Conservation (phyloP, 2,113 vertebrate genomes). For the Pipra filicauda region DNA sequence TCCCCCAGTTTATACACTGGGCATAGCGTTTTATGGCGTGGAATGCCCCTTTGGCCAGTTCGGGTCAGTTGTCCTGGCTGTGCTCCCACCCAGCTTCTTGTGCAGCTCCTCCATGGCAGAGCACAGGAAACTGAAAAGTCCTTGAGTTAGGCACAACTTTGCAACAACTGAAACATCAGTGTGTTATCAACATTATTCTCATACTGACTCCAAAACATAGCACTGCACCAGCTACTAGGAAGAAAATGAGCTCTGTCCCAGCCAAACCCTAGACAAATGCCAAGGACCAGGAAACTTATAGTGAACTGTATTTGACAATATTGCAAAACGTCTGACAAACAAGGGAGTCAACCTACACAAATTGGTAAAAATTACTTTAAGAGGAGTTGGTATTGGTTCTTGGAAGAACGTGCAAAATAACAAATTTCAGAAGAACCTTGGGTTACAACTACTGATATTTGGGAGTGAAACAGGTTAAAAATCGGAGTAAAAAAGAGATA, state of each 20-base stretch:
- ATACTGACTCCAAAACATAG: not conserved
- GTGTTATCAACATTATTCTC: not conserved
- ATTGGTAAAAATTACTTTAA: not conserved
- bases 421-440: not conserved
- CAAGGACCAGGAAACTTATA: not conserved
- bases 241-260: not conserved
- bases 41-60: too few relatives aligned
- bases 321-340: not conserved
- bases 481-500: not conserved
- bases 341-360: not conserved
- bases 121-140: not conserved
- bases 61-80: not conserved
- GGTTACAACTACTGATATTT: not conserved
- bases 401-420: not conserved
- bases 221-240: not conserved
- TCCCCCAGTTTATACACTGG: not conserved
- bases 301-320: not conserved
- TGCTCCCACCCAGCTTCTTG: not conserved
- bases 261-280: not conserved
- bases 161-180: not conserved
- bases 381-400: not conserved
- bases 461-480: not conserved
- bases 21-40: not conserved
- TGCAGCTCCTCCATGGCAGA: not conserved
- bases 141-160: not conserved